Evolutionary conservation across 2,113 vertebrate species (phyloP), one percentile per base, ranked within the genome.

Genomic region (Istiophorus platypterus): DNA sequence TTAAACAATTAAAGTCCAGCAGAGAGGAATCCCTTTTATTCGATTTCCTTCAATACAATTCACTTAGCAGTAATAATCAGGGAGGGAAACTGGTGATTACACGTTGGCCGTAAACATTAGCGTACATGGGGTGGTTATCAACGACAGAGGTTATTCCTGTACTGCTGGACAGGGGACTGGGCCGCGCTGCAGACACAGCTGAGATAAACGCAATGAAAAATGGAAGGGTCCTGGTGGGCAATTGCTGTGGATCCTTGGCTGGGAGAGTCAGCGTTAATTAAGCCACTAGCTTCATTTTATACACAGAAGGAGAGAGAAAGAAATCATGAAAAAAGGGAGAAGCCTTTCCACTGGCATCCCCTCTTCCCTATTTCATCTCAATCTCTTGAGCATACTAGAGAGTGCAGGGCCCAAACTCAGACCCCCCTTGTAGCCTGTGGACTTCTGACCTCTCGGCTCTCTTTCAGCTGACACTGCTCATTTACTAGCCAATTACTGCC

Each of bases 221-320:
- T 54, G 72, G 75, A 86, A 77, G 86, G 85, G 78, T 86, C 82
- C 80, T 80, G 47, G 82, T 84, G 24, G 37, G 91, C 91, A 94
- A 94, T 94, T 93, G 94, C 89, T 86, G 86, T 63, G 76, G 74
- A 74, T 89, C 89, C 86, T 88, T 91, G 92, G 84, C 88, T 83
- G 82, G 22, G 74, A 88, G 71, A 89, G 87, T 86, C 76, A 61
- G 85, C 70, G 83, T 92, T 94, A 95, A 95, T 95, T 95, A 94
- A 93, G 84, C 85, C 83, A 90, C 82, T 34, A 73, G 88, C 85
- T 91, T 85, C 47, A 42, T 85, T 89, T 91, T 78, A 88, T 57
- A 75, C 56, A 52, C 31, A 58, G 61, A 72, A 3, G 74, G 62
- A 77, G 41, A 61, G 57, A 76, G 56, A 72, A 66, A 49, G 71